A percentile compares a stretch with the other conserved stretches of the same genome.
phyloP scores from a whole-genome alignment of 2,113 vertebrate species.

The Myotis yumanensis region DNA sequence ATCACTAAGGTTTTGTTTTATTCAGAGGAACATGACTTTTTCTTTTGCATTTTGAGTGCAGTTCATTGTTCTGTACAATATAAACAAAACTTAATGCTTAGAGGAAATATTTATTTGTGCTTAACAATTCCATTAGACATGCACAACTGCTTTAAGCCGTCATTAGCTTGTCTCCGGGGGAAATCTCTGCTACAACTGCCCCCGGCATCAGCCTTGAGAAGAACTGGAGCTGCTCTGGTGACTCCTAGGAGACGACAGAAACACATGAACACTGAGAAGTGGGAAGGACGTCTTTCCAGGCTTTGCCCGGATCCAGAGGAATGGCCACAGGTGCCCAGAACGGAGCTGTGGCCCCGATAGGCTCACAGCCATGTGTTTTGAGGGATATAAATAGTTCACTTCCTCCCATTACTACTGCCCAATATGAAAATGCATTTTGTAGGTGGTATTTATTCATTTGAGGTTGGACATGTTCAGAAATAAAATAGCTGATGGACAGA shows the following conservation, averaged over 20 bases:
- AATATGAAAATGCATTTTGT: background rate
- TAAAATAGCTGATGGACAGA: background rate
- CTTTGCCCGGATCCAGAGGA: background rate
- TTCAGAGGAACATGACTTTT: background rate
- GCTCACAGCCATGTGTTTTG: background rate
- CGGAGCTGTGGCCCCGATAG: background rate
- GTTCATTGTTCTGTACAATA: background rate
- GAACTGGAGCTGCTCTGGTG: background rate
- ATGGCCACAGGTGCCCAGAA: background rate
- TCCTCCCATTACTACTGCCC: background rate
- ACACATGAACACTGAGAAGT: background rate
- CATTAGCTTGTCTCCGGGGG: background rate
- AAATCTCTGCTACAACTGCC: background rate
- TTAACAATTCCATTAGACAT: slow-evolving; percentile 21
- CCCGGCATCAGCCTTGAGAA: background rate
- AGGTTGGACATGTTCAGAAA: background rate
- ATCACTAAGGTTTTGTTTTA: background rate
- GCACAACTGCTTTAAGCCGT: background rate
- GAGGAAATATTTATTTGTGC: background rate
- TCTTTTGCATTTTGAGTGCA: background rate
- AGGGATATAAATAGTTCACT: background rate
- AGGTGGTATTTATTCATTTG: slow-evolving; percentile 14
- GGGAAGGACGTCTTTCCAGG: background rate
- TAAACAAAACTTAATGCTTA: background rate
- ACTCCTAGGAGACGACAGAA: background rate